Evolutionary conservation across 2,113 vertebrate species (phyloP).

Genomic region (Neogale vison): DNA sequence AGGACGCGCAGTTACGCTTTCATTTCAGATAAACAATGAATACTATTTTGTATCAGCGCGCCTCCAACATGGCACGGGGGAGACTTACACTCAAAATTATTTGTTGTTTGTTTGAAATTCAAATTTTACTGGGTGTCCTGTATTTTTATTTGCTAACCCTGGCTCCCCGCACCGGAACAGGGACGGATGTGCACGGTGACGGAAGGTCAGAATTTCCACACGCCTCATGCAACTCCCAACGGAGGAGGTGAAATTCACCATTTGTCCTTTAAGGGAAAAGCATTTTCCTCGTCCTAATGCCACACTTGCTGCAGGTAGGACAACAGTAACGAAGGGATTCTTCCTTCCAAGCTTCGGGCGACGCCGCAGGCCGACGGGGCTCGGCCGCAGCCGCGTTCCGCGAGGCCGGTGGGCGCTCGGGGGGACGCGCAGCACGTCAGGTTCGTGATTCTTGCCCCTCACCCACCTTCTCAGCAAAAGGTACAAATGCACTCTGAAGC

Average conservation of each 20-base stretch:
- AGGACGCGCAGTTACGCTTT: background rate
- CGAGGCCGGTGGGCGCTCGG: rapidly evolving
- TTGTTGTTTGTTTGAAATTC: background rate
- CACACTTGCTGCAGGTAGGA: background rate
- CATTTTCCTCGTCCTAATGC: background rate
- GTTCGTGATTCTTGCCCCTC: background rate
- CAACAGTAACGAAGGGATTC: no score
- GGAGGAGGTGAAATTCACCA: background rate
- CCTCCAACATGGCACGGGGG: background rate
- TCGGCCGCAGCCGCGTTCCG: rapidly evolving
- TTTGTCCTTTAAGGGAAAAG: background rate
- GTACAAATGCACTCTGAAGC: background rate
- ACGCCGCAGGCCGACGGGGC: rapidly evolving
- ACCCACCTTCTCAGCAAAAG: background rate
- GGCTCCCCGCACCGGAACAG: background rate
- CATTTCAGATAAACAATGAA: background rate
- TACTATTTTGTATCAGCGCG: background rate
- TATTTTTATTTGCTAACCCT: background rate
- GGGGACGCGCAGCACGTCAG: background rate
- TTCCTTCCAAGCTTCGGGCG: background rate
- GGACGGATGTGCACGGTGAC: background rate
- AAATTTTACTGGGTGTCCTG: background rate
- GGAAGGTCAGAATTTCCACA: background rate
- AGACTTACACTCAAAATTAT: no score
- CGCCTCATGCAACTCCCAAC: background rate